Evolutionary conservation across 2,888 invertebrate species (phyloP), one percentile per base, ranked within the genome.

Genomic region (Drosophila yooni): DNA sequence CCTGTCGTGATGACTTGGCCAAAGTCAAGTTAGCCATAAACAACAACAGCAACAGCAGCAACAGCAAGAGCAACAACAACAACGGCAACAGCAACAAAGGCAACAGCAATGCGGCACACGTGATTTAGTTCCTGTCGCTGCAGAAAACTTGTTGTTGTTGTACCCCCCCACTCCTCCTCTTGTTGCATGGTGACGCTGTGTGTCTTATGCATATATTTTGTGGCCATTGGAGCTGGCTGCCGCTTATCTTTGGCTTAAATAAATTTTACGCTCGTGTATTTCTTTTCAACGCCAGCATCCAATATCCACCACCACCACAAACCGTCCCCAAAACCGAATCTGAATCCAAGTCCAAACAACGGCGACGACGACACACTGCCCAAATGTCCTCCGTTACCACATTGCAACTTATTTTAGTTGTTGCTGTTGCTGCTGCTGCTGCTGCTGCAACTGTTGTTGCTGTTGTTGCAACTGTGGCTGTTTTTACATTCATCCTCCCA

Each of bases 1-100:
- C 90, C 90, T 87, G 90, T 87, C 89, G 89, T 86, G 90, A 88
- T 87, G 86, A 87, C 86, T 90, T 87, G 88, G 83, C 86, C 86
- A 86, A 86, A 89, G 90, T 85, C 90, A 87, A 86, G 81, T 88
- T 86, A 75, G 86, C 60, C 48, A 81, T 66, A 73, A 73, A 60
- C 71, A 69, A 65, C 63, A 83, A 64, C 69, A 74, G 36, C 65
- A 75, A 43, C 70, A 54, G 0, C 61, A 54, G 74, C 62, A 82
- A 61, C 69, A 77, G 31, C 65, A 75, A 50, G 62, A 54, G 0
- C 61, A 56, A 60, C 67, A 78, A 8, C 65, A 75, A 46, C 66
- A 52, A 0, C 61, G 50, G 7, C 62, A 70, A 61, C 60, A 57
- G n/a, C 68, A 46, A 52, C 33, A 53, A 53, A 53, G 13, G 54